Base-by-base conservation (phyloP, 2,113 vertebrate genomes). In the Megatriorchis doriae region DNA sequence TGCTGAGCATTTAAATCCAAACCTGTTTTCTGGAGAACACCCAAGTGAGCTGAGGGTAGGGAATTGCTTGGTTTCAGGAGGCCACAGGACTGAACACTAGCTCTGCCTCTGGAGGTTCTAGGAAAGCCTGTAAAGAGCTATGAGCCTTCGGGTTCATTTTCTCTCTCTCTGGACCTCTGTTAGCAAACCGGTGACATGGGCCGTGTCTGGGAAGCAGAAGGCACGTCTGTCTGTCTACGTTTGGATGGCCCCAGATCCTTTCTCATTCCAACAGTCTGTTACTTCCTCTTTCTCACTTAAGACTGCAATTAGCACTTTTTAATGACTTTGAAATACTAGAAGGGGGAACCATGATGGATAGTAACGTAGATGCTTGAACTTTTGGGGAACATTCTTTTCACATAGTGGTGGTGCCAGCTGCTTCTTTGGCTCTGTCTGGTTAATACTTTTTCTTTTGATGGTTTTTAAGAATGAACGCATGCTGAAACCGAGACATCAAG, bases 281-380 rank as follows among this genome's bases (percentile, higher is more conserved):
- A 96, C 96, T 98, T 98, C 98, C 97, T 97, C 95, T 97, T 98
- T 97, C 96, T 97, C 66, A 86, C 86, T 95, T 78, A 62, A 90
- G 94, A 93, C 78, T 94, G 97, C 94, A 98, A 96, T 98, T 98
- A 98, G 94, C 97, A 96, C 97, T 97, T 97, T 96, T 96, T 86
- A 23, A 93, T 93, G 94, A 81, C 98, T 98, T 98, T 98, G 98
- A 98, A 98, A 98, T 97, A 96, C 87, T 97, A 98, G 98, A 97
- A 97, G 94, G 86, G 66, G 93, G 91, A 97, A 91, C 91, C 90
- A 82, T 95, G 84, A 89, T 95, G 95, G 97, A 94, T 94, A 75
- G 86, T 92, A 97, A 92, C 89, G 94, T 96, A 94, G 97, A 98
- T 97, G 96, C 96, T 98, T 98, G 97, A 97, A 98, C 97, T 97